Percentiles rank a stretch among this genome's conserved stretches.
phyloP scores from a whole-genome alignment of 2,113 vertebrate species.

The Aythya baeri region DNA sequence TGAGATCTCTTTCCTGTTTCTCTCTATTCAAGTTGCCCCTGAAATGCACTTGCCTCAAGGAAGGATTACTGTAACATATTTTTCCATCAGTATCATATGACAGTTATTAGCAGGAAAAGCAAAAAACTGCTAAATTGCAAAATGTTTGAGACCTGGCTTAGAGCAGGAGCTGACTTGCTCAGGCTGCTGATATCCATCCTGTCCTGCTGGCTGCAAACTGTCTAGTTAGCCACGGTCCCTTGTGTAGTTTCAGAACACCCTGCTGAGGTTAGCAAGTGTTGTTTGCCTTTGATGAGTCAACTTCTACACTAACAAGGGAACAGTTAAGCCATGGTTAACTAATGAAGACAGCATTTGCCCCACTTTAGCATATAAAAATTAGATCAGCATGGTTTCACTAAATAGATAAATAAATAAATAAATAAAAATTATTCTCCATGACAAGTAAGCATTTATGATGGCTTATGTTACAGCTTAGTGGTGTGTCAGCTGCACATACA shows the following conservation, averaged over 20 bases:
- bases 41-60: neutral
- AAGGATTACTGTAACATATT: neutral
- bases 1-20: neutral
- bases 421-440: neutral
- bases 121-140: neutral
- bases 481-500: neutral
- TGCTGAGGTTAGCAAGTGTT: neutral
- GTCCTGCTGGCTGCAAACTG: neutral
- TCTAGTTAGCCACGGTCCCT: neutral
- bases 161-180: neutral
- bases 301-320: neutral
- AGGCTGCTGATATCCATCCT: neutral
- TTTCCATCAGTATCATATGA: neutral
- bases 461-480: neutral
- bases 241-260: neutral
- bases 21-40: neutral
- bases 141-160: neutral
- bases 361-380: neutral
- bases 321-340: neutral
- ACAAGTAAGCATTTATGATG: neutral
- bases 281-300: neutral
- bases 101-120: neutral
- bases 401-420: too few relatives aligned
- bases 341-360: neutral
- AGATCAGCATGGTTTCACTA: neutral